Conservation (phyloP, 2,888 invertebrate species). For the Cylloceria caligata region DNA sequence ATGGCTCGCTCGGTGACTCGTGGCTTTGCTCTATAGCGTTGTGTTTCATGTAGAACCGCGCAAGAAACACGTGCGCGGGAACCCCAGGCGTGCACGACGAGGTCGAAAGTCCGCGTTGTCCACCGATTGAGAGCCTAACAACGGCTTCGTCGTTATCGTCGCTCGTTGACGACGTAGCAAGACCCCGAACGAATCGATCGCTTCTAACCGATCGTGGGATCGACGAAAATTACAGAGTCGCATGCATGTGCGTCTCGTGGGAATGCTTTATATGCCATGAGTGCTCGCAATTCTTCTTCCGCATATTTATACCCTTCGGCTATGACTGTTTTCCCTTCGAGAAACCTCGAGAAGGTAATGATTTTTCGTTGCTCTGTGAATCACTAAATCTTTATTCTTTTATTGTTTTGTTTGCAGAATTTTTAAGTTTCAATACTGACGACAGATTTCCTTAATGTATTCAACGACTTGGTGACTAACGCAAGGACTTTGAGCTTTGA, state of each 20-base stretch:
- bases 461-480: constrained; percentile 29
- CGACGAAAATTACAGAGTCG: constrained; percentile 59
- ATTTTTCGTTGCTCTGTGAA: neutral
- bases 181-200: constrained; percentile 39
- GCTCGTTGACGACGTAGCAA: constrained; percentile 20
- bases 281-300: neutral
- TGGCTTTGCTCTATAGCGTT: constrained; percentile 4
- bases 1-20: constrained; percentile 44
- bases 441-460: constrained; percentile 2
- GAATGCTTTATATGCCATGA: constrained; percentile 45
- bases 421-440: neutral
- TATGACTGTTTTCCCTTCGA: neutral
- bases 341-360: neutral
- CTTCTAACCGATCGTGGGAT: constrained; percentile 58
- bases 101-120: constrained; percentile 26
- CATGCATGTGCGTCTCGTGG: constrained; percentile 55
- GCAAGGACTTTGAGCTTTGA: neutral
- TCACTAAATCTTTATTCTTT: neutral
- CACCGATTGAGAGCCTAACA: constrained; percentile 32
- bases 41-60: constrained; percentile 12
- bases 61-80: constrained; percentile 62
- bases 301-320: neutral
- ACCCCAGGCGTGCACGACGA: constrained; percentile 54
- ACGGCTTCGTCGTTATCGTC: constrained; percentile 19
- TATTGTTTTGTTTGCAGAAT: neutral